Conservation (phyloP, 1,140 invertebrate species). For the Mesaphorura yosii region DNA sequence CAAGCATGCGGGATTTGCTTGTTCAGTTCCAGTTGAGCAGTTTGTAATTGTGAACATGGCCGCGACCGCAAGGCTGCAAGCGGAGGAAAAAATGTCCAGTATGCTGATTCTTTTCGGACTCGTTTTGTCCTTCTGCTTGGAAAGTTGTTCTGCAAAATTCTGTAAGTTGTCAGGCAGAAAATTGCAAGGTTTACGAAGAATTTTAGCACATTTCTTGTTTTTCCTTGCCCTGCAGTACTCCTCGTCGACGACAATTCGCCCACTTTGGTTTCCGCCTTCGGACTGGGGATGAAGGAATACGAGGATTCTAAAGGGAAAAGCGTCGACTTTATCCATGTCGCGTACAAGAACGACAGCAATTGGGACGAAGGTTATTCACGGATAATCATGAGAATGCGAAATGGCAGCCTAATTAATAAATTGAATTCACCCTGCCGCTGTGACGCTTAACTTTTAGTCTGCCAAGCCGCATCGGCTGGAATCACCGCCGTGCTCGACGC, state of each 20-base stretch:
- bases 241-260: constrained; percentile 9
- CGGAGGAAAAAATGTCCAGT: too few relatives aligned
- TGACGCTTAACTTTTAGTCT: constrained; percentile 15
- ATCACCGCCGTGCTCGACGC: constrained; percentile 22
- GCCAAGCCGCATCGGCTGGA: constrained; percentile 21
- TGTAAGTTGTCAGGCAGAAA: too few relatives aligned
- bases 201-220: too few relatives aligned
- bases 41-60: too few relatives aligned
- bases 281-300: constrained; percentile 12
- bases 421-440: not conserved
- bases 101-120: too few relatives aligned
- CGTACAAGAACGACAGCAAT: constrained; percentile 20
- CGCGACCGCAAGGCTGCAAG: too few relatives aligned
- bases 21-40: too few relatives aligned
- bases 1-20: too few relatives aligned
- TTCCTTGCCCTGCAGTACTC: too few relatives aligned
- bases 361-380: constrained; percentile 18
- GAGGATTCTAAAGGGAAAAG: constrained; percentile 5
- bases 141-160: too few relatives aligned
- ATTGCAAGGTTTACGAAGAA: too few relatives aligned
- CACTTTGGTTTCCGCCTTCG: constrained; percentile 13
- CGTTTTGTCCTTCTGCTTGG: too few relatives aligned
- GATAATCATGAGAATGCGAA: not conserved
- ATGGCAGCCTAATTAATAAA: not conserved
- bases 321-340: constrained; percentile 6